phyloP scores from a whole-genome alignment of 2,888 invertebrate genomes.

The Apodemia duryi region DNA sequence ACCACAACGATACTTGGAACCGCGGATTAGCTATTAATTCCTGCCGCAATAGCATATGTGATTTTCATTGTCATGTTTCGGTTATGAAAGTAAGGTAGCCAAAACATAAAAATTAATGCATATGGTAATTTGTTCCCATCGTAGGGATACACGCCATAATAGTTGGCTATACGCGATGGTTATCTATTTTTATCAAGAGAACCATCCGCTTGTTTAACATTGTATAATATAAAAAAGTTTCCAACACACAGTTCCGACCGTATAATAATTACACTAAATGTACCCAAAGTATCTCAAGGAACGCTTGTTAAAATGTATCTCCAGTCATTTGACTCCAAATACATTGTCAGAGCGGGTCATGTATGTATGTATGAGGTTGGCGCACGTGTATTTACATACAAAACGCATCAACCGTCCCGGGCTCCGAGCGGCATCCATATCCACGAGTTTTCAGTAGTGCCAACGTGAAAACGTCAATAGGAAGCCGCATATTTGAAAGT shows the following conservation, averaged over 20 bases:
- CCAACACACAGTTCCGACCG: not conserved
- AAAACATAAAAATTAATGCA: too few species aligned
- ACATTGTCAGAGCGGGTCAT: constrained; percentile 23
- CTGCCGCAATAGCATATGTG: too few species aligned
- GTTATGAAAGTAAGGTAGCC: too few species aligned
- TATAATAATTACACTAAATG: not conserved
- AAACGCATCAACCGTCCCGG: constrained; percentile 30
- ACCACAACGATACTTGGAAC: too few species aligned
- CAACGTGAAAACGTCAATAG: constrained; percentile 10
- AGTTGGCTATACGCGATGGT: too few species aligned
- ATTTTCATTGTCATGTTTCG: too few species aligned
- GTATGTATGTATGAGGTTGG: constrained; percentile 37
- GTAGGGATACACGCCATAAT: too few species aligned
- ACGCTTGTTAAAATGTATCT: constrained; percentile 7
- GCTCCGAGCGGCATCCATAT: not conserved
- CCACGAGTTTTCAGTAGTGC: constrained; percentile 6
- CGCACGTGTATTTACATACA: constrained; percentile 34
- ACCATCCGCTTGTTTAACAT: too few species aligned
- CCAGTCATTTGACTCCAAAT: constrained; percentile 10
- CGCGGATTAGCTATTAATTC: too few species aligned
- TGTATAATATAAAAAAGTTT: too few species aligned
- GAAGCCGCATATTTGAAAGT: constrained; percentile 12
- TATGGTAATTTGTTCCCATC: too few species aligned
- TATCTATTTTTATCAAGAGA: too few species aligned
- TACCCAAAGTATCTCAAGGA: constrained; percentile 1